Evolutionary conservation across 2,113 vertebrate genomes (phyloP), one percentile per base, ranked within the genome.

Genomic region (Cyprinodon brontotheroides): DNA sequence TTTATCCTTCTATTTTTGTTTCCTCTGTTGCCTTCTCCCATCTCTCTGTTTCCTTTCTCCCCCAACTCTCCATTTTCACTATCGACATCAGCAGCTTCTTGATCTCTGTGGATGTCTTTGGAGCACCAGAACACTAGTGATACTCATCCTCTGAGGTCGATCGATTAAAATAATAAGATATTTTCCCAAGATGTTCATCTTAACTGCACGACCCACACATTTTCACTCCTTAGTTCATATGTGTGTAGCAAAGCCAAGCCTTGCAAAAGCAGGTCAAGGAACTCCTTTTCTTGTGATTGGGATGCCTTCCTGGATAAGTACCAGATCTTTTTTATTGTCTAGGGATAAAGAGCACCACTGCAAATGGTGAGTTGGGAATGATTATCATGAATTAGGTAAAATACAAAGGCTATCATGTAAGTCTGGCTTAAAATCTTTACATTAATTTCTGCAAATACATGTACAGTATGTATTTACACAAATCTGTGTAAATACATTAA

Each of bases 1-100:
- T 93, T 93, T 89, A 92, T 93, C 89, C 92, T 84, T 88, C 85
- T 84, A 82, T 87, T 91, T 90, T 87, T 90, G 87, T 78, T 80
- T 70, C 37, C 70, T 82, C 70, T 87, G 79, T 89, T 68, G 68
- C 87, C 87, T 78, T 74, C 68, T 84, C 80, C 82, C 71, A 69
- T 80, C 43, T 40, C 77, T 87, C 71, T 48, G 41, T 65, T 72
- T 77, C 72, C 77, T 77, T 74, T 61, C 74, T 61, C 80, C 59
- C 63, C 75, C 7, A 59, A 59, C 39, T 72, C 81, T 83, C 29
- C 6, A 72, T 68, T 79, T 82, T 71, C 78, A 81, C 68, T 70
- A 77, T 79, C 70, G 66, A 91, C 72, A 79, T 87, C 82, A 37
- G 69, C 82, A 64, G 65, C 80, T 82, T 87, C 86, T 86, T 87